These are phyloP conservation scores for Dicrostonyx torquatus DNA, from an alignment of 2,797 vertebrate genomes.

Conservation along the genomic window DNA sequence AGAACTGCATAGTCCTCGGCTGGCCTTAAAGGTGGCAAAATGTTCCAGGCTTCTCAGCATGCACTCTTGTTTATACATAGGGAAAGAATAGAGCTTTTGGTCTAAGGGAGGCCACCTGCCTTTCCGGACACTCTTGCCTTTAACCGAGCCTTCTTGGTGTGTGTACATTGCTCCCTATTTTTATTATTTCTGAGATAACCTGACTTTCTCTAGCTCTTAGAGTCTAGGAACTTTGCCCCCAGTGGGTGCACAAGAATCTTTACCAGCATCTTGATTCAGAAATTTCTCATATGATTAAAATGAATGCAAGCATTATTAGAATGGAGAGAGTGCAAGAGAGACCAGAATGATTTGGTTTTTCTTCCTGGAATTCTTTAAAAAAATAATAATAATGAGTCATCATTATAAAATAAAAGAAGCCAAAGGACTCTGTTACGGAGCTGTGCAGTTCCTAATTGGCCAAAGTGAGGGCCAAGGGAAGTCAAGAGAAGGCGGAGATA, in stretches of 20 bases:
- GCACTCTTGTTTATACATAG: neutral
- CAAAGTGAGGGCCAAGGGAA: conserved; percentile 78
- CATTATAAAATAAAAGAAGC: conserved; percentile 69
- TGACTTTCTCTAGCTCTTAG: conserved; percentile 12
- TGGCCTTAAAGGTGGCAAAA: neutral
- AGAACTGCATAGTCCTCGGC: neutral
- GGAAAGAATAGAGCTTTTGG: conserved; percentile 10
- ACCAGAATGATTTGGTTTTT: conserved; percentile 29
- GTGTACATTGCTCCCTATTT: neutral
- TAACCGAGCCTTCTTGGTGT: neutral
- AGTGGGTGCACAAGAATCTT: conserved; percentile 33
- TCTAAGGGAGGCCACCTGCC: conserved; percentile 28
- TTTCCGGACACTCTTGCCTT: conserved; percentile 63
- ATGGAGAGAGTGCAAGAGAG: conserved; percentile 22
- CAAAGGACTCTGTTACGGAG: conserved; percentile 75
- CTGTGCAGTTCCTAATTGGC: conserved; percentile 80
- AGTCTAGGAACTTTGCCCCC: conserved; percentile 70
- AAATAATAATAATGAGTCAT: conserved; percentile 73
- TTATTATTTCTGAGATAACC: conserved; percentile 42
- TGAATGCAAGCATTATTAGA: neutral
- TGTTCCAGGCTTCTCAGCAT: neutral
- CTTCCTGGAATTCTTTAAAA: conserved; percentile 63
- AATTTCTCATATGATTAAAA: conserved; percentile 11
- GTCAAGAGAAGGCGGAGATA: conserved; percentile 79
- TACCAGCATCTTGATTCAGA: conserved; percentile 37